Evolutionary conservation across 2,797 vertebrate species (phyloP), one percentile per base, ranked within the genome.

Genomic region (Cheirogaleus major): DNA sequence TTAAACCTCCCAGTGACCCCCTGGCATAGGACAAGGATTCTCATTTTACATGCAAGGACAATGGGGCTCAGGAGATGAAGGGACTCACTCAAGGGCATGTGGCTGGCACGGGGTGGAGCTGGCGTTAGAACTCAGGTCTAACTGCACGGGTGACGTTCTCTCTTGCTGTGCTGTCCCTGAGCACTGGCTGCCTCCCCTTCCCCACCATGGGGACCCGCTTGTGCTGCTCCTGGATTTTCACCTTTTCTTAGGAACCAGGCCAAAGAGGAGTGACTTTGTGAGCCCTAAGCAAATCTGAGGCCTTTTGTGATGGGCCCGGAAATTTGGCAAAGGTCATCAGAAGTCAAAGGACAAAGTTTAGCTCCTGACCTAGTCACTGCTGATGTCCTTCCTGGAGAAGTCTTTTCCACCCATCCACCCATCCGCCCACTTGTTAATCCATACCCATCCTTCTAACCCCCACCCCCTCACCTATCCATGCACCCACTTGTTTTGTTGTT

Each of bases 71-170:
- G 72, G 65, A 69, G 45, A 20, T 2, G 13, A 25, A 43, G 41
- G 76, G 63, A 43, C 55, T 80, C 9, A 11, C 57, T 38, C 30
- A 9, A 75, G 83, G 59, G n/a, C 70, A 35, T 0, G 0, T 0
- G 0, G 45, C 59, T 3, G 3, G n/a, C 9, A 22, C 10, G 41
- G 4, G n/a, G 27, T 25, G 57, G 18, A 5, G 63, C 69, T 2
- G 3, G 67, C 1, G 2, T 9, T 11, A 30, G 69, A 43, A 14
- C 12, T 43, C 43, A 13, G 59, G 20, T 63, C 86, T 45, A 1
- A 6, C 0, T 5, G 11, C 13, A n/a, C 13, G 20, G 8, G 20
- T 0, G 0, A 0, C 0, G 0, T 10, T 5, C 17, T 7, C 15
- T 32, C 20, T 41, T 0, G 3, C 7, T 4, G 4, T 5, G 10